Base-by-base conservation (phyloP, 2,113 vertebrate genomes). In the Salvelinus sp. region DNA sequence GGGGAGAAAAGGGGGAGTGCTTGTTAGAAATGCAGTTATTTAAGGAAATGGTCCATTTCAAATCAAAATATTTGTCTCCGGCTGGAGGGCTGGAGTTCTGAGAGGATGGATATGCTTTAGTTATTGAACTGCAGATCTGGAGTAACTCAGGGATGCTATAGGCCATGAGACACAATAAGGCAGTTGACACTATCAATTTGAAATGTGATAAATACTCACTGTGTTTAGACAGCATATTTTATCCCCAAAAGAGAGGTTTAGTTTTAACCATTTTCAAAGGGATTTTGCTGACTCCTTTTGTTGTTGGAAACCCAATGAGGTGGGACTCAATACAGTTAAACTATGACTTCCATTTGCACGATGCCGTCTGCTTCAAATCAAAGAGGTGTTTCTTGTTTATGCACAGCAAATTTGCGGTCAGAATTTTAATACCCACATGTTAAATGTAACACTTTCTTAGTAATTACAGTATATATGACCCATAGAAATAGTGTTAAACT, bases 21-120 rank as follows among this genome's bases (percentile, higher is more conserved):
- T 94, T 91, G 86, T 94, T 93, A 93, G 86, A 82, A 91, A 90
- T 88, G 86, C 91, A 91, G 92, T 90, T 94, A 93, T 93, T 93
- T 93, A 93, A 93, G 88, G 92, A 93, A 94, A 93, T 84, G 86
- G 90, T 93, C 93, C 82, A 85, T 91, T 93, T 90, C 86, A 83
- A 89, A 92, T 90, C 87, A 91, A 91, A 91, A 87, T 86, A 91
- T 94, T 94, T 91, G 90, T 93, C 91, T 91, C 78, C 67, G 20
- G 69, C 70, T 76, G 69, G 72, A 85, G 81, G 72, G 75, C 78
- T 69, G 74, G 78, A 66, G 60, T 44, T 82, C 69, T 76, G 67
- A 64, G 58, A 22, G 58, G 58, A 9, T 22, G 68, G 76, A 75
- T 75, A 83, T 79, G 65, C 79, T 72, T 82, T 48, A 76, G 77